Evolutionary conservation across 2,113 vertebrate genomes (phyloP).

Genomic region (Elaphurus davidianus): DNA sequence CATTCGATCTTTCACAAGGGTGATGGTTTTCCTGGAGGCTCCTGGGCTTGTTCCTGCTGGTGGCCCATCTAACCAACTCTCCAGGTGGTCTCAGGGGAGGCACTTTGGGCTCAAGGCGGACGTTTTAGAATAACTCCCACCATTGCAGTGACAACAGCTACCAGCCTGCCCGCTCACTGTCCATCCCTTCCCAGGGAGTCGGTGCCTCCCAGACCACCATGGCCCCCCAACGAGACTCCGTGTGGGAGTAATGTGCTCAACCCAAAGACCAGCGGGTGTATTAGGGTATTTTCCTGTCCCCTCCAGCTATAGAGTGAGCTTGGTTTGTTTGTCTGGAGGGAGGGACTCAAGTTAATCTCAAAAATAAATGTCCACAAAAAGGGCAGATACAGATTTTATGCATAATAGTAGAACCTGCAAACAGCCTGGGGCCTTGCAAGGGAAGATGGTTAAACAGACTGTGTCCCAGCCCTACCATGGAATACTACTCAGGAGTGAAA

Average conservation of each 20-base stretch:
- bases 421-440: background rate
- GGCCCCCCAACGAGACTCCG: background rate
- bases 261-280: background rate
- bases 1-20: background rate
- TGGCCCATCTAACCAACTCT: background rate
- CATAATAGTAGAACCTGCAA: background rate
- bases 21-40: background rate
- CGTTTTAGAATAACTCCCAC: background rate
- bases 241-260: too few species aligned
- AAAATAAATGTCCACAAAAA: background rate
- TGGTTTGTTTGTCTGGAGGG: background rate
- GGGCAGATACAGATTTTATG: background rate
- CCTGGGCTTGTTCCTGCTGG: background rate
- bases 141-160: too few species aligned
- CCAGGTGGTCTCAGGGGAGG: background rate
- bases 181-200: too few species aligned
- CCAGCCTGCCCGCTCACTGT: background rate
- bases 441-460: background rate
- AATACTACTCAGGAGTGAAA: background rate
- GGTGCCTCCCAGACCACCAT: background rate
- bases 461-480: fast-evolving
- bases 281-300: background rate
- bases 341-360: background rate
- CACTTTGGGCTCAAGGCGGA: background rate
- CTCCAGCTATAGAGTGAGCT: background rate